These are phyloP conservation scores for Oncorhynchus tshawytscha DNA, from an alignment of 2,113 vertebrate species.

Conservation along the genomic window DNA sequence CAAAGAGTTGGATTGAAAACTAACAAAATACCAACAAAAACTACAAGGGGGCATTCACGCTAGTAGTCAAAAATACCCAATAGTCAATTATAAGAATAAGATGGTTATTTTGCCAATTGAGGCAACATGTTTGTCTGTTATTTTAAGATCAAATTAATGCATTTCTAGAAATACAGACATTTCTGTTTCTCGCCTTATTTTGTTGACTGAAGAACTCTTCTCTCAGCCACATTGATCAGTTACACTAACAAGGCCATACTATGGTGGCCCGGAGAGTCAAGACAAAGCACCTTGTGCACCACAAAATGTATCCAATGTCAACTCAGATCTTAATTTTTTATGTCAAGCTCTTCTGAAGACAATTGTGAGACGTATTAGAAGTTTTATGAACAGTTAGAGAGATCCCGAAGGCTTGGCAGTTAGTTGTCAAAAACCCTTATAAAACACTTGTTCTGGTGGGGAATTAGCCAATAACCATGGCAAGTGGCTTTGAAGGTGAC, in stretches of 20 bases:
- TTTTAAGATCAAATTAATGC: not conserved
- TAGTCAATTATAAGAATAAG: no score
- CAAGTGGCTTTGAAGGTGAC: constrained; percentile 61
- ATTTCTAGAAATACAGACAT: not conserved
- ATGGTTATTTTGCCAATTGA: not conserved
- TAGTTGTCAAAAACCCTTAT: constrained; percentile 54
- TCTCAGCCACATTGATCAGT: no score
- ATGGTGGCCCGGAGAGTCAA: not conserved
- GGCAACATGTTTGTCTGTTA: no score
- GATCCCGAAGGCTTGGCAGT: constrained; percentile 23
- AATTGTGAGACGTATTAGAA: constrained; percentile 26
- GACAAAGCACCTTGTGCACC: constrained; percentile 7
- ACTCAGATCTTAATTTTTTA: constrained; percentile 48
- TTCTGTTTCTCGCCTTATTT: not conserved
- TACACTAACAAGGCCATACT: no score
- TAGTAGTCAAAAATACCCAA: no score
- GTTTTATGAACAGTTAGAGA: constrained; percentile 41
- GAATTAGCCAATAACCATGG: constrained; percentile 54
- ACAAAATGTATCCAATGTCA: constrained; percentile 44
- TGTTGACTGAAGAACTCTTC: no score
- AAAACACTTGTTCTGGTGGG: constrained; percentile 43
- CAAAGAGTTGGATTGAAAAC: not conserved
- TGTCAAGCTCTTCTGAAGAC: constrained; percentile 47
- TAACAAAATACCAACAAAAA: no score
- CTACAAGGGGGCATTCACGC: no score